phyloP scores from a whole-genome alignment of 1,140 invertebrate species.

The Caenorhabditis inopinata region DNA sequence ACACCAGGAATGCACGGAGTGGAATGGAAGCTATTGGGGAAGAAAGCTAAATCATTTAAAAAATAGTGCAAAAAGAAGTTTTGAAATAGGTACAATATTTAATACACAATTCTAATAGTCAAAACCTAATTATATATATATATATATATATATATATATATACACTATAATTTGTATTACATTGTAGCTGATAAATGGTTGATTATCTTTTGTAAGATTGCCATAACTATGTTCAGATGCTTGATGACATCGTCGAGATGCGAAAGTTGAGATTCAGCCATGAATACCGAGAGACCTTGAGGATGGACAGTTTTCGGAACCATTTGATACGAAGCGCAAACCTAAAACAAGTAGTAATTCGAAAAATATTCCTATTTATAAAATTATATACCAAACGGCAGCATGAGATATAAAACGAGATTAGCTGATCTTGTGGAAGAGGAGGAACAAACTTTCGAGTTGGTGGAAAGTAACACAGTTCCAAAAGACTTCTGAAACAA shows the following conservation, averaged over 20 bases:
- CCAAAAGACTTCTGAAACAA: constrained; percentile 43
- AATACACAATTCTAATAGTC: too few relatives aligned
- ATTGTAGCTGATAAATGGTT: constrained; percentile 2
- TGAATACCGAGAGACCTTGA: constrained; percentile 31
- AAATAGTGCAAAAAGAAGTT: too few relatives aligned
- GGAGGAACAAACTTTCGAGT: constrained; percentile 67
- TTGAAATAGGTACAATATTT: too few relatives aligned
- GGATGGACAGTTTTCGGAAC: constrained; percentile 25
- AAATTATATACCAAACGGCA: constrained; percentile 49
- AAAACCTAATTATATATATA: too few relatives aligned
- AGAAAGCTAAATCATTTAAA: too few relatives aligned
- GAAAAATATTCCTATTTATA: background rate
- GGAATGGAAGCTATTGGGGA: too few relatives aligned
- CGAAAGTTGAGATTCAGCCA: constrained; percentile 33
- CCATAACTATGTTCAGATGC: background rate
- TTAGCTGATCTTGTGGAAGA: constrained; percentile 62
- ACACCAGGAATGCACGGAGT: too few relatives aligned
- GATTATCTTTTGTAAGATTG: background rate
- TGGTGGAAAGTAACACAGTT: constrained; percentile 66
- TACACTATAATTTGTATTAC: too few relatives aligned
- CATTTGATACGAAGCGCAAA: constrained; percentile 44
- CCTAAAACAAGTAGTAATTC: background rate
- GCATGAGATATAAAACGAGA: constrained; percentile 55
- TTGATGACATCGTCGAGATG: constrained; percentile 37
- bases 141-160: too few relatives aligned